Base-by-base conservation (phyloP, 2,113 vertebrate genomes). In the Chaetorhynchus papuensis region DNA sequence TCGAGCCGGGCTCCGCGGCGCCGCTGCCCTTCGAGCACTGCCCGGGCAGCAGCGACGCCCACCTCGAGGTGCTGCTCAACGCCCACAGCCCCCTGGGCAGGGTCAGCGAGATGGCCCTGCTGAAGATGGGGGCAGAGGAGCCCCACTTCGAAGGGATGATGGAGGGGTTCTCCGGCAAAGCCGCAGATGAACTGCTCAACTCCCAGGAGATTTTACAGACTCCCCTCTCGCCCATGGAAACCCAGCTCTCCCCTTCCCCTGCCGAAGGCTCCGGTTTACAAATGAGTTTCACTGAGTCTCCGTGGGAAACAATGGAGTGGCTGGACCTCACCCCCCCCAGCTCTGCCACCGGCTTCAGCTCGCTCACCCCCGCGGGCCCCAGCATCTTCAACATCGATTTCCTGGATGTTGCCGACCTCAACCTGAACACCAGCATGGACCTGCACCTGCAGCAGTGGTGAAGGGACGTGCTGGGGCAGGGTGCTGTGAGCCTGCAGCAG, bases 281-380 rank as follows among this genome's bases (percentile, higher is more conserved):
- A 69, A 97, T 99, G 97, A 98, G 98, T 44, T 99, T 99, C 96
- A 98, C 98, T 0, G 99, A 99, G 95, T 98, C 99, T 31, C 99
- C 99, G 0, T 99, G 99, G 99, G 99, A 99, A 93, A 99, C 98
- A 0, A 99, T 99, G 99, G 99, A 99, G 94, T 99, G 99, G 99
- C 95, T 99, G 96, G 99, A 99, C 95, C 98, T 99, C 87, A 99
- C 99, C 1, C 99, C 99, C 0, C 99, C 99, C 10, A 99, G 98
- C 83, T 99, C 99, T 0, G 98, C 98, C 53, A 97, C 98, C 0
- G 98, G 98, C 53, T 99, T 99, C 70, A 98, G 98, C 60, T 97
- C 98, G 0, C 98, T 99, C 14, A 94, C 98, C 13, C 96, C 99
- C 6, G 97, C 94, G 0, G 99, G 97, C 7, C 99, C 99, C 91